Conservation (phyloP, 2,113 vertebrate genomes). For the Etheostoma spectabile region DNA sequence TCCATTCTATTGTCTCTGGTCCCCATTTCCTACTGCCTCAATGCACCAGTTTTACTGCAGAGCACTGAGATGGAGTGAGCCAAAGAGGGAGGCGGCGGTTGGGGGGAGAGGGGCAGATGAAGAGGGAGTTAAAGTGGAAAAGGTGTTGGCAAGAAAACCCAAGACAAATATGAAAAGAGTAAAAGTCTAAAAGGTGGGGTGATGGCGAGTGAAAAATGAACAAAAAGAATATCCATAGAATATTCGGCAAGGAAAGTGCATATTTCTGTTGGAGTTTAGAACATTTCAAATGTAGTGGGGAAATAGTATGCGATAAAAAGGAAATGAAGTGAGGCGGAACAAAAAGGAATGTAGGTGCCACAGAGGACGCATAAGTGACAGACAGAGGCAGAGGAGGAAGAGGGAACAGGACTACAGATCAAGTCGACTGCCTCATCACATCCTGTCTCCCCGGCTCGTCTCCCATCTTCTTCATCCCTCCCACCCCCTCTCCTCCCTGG, state of each 20-base stretch:
- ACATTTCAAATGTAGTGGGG: constrained; percentile 20
- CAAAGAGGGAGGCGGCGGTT: constrained; percentile 63
- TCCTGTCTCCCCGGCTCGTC: constrained; percentile 79
- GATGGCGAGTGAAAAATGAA: constrained; percentile 32
- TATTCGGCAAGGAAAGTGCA: constrained; percentile 2
- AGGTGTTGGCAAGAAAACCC: constrained; percentile 23
- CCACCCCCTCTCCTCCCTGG: constrained; percentile 45
- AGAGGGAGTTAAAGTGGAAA: constrained; percentile 61
- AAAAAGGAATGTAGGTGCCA: constrained; percentile 9
- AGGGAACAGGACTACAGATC: constrained; percentile 80
- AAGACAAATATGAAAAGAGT: constrained; percentile 46
- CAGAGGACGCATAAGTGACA: constrained; percentile 66
- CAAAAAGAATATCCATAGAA: constrained; percentile 21
- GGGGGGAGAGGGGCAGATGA: constrained; percentile 43
- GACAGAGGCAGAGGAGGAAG: constrained; percentile 55
- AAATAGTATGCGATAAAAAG: background rate
- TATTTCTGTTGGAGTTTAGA: constrained; percentile 36
- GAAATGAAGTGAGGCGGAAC: constrained; percentile 10
- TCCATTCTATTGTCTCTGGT: constrained; percentile 81
- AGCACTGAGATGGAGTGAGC: constrained; percentile 78
- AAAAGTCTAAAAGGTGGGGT: constrained; percentile 25
- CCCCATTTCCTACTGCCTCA: constrained; percentile 79
- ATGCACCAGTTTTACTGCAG: constrained; percentile 86
- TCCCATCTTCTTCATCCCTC: constrained; percentile 58
- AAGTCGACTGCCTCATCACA: constrained; percentile 79